Base-by-base conservation (phyloP, 2,888 invertebrate species). In the Lepidonotus clava region DNA sequence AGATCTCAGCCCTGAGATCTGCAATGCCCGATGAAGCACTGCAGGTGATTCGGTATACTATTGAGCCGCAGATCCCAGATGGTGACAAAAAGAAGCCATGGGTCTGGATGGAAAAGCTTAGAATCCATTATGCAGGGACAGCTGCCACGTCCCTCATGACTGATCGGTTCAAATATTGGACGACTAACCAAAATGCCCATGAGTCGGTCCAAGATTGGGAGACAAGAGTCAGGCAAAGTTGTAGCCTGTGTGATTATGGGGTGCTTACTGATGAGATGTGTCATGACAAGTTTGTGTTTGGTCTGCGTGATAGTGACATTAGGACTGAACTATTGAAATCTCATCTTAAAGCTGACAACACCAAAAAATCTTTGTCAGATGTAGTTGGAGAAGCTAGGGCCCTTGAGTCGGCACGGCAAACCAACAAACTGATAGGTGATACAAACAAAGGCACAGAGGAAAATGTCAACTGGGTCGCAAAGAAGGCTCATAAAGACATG, bases 1-100 rank as follows among this genome's bases (percentile, higher is more conserved):
- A 77, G 18, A 38, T 77, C n/a, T 34, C 77, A 1, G 77, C 77
- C 34, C 38, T 77, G 1, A 18, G 77, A 38, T 77, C 77, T 4
- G 28, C 77, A 2, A 41, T 77, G 77, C 77, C 77, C 1, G 77
- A 77, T 77, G 77, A 77, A 38, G 41, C 77, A 21, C 77, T 77
- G 36, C 77, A 77, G 41, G 77, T 77, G 6, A 77, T 38, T 2
- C 77, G 77, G 40, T 77, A 77, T 34, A 77, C 34, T 11, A 40
- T 77, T 21, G 77, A 77, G 28, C 77, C 77, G 8, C 77, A 77
- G 21, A 77, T 77, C 8, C 6, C 77, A 21, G 40, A 6, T 38
- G 77, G 2, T 2, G 77, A 77, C 28, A 38, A 77, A 21, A n/a
- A 1, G 4, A 77, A 77, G 28, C 40, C 77, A 38, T 77, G 77